Base-by-base conservation (phyloP, 2,113 vertebrate genomes). In the Thunnus maccoyii region DNA sequence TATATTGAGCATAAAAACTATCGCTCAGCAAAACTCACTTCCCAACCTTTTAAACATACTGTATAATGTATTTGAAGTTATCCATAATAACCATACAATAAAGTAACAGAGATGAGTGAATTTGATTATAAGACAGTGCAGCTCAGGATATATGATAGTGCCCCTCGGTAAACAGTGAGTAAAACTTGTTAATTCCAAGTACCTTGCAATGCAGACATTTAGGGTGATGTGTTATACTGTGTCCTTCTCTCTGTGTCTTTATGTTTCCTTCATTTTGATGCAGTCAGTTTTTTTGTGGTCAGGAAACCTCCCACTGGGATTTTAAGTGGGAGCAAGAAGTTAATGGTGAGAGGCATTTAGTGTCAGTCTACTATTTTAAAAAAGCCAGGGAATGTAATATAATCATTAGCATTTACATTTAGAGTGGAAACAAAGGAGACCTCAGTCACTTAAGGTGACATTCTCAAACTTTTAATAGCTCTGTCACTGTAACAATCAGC, bases 361-460 rank as follows among this genome's bases (percentile, higher is more conserved):
- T 75, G 54, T 78, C 57, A 56, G 52, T 41, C 12, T 56, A 9
- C 47, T 27, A 52, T 72, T 72, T 50, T 41, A 7, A 27, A 51
- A 36, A 48, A 58, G 14, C 0, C 41, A 11, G 1, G 12, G 14
- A 62, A 47, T 50, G 46, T 70, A 51, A 69, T 54, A 17, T 72
- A 68, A 56, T 72, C 55, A 78, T 82, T 54, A 57, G 32, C 54
- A 82, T 83, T 76, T 76, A 57, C 44, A 64, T 85, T 83, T 76
- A 67, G 46, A 82, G 67, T 72, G 47, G 50, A 82, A 41, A 80
- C 72, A 80, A 64, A 61, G 66, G 14, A 63, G 46, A 64, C 54
- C 58, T 1, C 14, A 30, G 51, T 69, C 12, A 52, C 44, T 75
- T 68, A 25, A 27, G 61, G 56, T 48, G 71, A 64, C 66, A 72